These are phyloP conservation scores for Schlechtendalia chinensis DNA, from an alignment of 1,140 invertebrate species.

Conservation along the genomic window DNA sequence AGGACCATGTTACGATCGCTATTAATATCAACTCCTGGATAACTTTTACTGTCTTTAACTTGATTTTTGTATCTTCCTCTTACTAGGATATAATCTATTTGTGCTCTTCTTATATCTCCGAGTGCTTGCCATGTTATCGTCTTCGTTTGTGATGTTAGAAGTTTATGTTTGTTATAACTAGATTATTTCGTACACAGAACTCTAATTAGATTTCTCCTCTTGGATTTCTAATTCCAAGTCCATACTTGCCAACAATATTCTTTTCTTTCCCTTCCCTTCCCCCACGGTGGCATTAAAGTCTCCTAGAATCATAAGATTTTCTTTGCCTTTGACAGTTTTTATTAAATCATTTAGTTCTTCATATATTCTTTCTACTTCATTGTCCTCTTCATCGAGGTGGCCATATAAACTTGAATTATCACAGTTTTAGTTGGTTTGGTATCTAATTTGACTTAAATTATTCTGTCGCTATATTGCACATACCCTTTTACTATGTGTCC, in stretches of 20 bases:
- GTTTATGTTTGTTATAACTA: constrained; percentile 54
- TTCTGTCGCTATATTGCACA: too few relatives aligned
- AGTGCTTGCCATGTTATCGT: constrained; percentile 56
- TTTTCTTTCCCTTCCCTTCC: constrained; percentile 46
- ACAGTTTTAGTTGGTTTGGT: constrained; percentile 51
- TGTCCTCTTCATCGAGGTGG: constrained; percentile 51
- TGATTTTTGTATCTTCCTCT: constrained; percentile 54
- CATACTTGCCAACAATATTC: constrained; percentile 51
- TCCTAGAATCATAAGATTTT: constrained; percentile 52
- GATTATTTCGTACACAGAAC: constrained; percentile 54
- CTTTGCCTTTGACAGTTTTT: constrained; percentile 48
- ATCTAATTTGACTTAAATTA: constrained; percentile 50
- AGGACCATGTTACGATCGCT: constrained; percentile 55
- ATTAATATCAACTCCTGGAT: constrained; percentile 49
- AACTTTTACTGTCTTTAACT: constrained; percentile 54
- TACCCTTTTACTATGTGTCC: neutral
- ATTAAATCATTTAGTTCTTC: constrained; percentile 46
- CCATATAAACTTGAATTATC: constrained; percentile 55
- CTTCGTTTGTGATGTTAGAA: constrained; percentile 54
- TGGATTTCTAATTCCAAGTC: constrained; percentile 54
- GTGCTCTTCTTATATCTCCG: constrained; percentile 55
- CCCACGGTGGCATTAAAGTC: constrained; percentile 55
- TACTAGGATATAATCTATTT: constrained; percentile 56
- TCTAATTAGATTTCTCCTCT: constrained; percentile 54
- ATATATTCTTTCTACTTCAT: constrained; percentile 54